These are phyloP conservation scores for Rhizomys pruinosus DNA, from an alignment of 2,113 vertebrate genomes.

Conservation along the genomic window DNA sequence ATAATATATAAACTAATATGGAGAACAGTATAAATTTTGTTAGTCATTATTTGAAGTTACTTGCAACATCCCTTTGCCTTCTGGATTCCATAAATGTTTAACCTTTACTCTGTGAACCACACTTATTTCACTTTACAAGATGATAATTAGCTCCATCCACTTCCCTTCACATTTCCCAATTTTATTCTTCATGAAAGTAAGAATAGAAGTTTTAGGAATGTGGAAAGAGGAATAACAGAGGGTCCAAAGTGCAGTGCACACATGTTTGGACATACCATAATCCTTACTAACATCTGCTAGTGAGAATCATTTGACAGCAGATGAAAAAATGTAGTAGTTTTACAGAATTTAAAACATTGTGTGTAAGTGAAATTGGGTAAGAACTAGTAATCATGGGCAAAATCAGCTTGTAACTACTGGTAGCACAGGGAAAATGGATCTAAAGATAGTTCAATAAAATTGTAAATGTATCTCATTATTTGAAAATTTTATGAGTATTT, in stretches of 20 bases:
- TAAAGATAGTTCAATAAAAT: conserved; percentile 23
- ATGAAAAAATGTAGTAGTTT: not conserved
- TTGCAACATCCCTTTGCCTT: not conserved
- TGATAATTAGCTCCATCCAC: not conserved
- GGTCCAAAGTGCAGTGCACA: not conserved
- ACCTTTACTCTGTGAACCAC: not conserved
- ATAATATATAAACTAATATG: not conserved
- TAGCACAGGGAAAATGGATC: not conserved
- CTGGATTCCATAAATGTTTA: not conserved
- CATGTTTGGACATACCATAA: not conserved
- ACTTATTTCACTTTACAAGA: not conserved
- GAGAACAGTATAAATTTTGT: not conserved
- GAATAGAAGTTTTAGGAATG: not conserved
- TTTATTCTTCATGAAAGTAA: not conserved
- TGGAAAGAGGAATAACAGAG: not conserved
- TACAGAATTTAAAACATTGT: not conserved
- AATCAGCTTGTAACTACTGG: not conserved
- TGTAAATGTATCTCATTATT: not conserved
- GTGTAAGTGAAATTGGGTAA: not conserved
- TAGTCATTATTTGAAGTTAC: not conserved
- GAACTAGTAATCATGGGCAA: not conserved
- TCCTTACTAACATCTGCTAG: not conserved
- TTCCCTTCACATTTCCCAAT: not conserved
- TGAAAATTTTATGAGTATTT: not conserved
- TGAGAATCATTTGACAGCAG: conserved; percentile 4